A percentile compares a stretch with the other conserved stretches of the same genome.
phyloP scores from a whole-genome alignment of 2,797 vertebrate species.

The Phoeniculus purpureus region DNA sequence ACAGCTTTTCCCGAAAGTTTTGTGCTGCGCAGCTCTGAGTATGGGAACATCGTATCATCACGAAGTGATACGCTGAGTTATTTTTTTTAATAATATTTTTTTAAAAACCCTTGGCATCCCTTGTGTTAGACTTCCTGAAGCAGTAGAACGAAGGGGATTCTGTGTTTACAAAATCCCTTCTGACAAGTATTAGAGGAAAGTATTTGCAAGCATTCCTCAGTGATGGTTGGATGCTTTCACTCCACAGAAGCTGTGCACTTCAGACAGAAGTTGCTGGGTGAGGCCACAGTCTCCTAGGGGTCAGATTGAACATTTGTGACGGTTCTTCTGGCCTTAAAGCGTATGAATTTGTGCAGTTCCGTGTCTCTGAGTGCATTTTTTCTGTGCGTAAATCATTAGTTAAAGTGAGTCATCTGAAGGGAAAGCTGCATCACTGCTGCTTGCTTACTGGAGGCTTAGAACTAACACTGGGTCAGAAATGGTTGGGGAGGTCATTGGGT shows the following conservation, averaged over 20 bases:
- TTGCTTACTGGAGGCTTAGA: neutral
- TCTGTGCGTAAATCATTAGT: conserved; percentile 14
- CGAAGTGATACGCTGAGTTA: neutral
- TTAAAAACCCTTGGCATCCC: neutral
- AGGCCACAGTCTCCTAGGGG: conserved; percentile 18
- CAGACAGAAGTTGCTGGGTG: conserved; percentile 7
- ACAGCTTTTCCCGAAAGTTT: neutral
- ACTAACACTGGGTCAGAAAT: neutral
- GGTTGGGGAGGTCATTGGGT: neutral
- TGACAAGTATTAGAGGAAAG: neutral
- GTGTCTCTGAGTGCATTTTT: neutral
- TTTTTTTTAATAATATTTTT: neutral
- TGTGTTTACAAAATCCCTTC: neutral
- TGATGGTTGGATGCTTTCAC: neutral
- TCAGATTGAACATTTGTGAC: neutral
- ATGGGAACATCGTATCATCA: neutral
- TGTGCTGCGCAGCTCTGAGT: accelerated
- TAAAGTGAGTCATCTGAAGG: conserved; percentile 47
- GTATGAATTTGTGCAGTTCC: neutral
- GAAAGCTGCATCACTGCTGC: conserved; percentile 8
- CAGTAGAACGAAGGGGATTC: neutral
- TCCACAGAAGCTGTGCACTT: neutral
- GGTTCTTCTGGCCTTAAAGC: neutral
- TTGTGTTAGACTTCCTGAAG: neutral
- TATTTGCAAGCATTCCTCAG: neutral